A percentile compares a stretch with the other conserved stretches of the same genome.
Evolutionary conservation across 1,140 invertebrate genomes (phyloP).

Genomic region (Diachasma alloeum): DNA sequence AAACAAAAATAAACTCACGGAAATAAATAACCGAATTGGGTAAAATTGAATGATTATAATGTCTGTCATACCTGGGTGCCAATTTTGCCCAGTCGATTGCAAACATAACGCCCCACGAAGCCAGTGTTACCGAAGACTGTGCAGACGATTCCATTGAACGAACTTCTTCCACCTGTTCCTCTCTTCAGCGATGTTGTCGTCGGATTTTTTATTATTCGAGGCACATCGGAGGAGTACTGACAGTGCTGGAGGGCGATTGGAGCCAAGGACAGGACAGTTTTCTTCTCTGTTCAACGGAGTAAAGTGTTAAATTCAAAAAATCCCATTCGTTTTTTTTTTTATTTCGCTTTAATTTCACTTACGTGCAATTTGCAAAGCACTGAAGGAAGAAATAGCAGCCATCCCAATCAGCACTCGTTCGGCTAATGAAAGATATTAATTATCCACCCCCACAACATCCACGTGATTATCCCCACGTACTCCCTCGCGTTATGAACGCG

Average conservation of each 20-base stretch:
- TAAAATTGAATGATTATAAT: not conserved
- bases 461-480: not conserved
- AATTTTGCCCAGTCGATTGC: constrained; percentile 88
- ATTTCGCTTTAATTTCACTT: not conserved
- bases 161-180: constrained; percentile 92
- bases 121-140: constrained; percentile 96
- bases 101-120: constrained; percentile 85
- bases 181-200: constrained; percentile 76
- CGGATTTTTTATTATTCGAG: constrained; percentile 60
- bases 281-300: not conserved
- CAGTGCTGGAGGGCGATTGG: constrained; percentile 21
- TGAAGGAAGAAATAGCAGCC: constrained; percentile 7
- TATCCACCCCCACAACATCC: not conserved
- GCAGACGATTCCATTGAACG: constrained; percentile 95
- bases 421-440: not conserved
- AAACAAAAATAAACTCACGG: no score
- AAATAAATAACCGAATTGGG: no score
- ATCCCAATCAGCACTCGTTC: not conserved
- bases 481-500: not conserved
- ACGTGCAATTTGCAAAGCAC: not conserved
- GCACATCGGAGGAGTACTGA: constrained; percentile 49
- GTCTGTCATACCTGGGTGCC: constrained; percentile 77
- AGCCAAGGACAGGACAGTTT: not conserved
- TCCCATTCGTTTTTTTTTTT: not conserved
- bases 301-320: not conserved